These are phyloP conservation scores for Axis porcinus DNA, from an alignment of 2,113 vertebrate genomes.

Conservation along the genomic window DNA sequence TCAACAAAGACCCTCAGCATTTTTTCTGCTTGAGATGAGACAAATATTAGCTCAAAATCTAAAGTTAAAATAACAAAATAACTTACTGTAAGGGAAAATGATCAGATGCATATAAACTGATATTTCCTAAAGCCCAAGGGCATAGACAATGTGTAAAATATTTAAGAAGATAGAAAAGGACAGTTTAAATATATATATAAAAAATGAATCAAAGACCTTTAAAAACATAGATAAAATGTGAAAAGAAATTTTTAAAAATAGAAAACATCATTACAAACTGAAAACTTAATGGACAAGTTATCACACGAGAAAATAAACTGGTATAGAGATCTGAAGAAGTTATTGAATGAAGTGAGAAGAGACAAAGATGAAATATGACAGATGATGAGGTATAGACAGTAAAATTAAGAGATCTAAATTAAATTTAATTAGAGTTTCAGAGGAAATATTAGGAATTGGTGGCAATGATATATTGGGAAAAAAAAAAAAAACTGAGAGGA, in stretches of 20 bases:
- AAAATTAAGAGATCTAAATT: background rate
- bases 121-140: background rate
- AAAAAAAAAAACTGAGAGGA: background rate
- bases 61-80: background rate
- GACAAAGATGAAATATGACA: background rate
- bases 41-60: background rate
- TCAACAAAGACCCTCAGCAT: background rate
- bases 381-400: background rate
- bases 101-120: background rate
- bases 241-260: background rate
- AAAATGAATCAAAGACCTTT: background rate
- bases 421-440: background rate
- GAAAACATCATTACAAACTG: background rate
- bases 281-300: background rate
- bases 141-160: background rate
- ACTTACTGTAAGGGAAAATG: background rate
- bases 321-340: background rate
- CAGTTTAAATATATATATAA: background rate
- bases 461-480: background rate
- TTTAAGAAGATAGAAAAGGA: background rate
- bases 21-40: background rate
- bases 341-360: background rate
- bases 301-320: background rate
- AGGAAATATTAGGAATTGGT: background rate
- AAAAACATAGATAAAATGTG: background rate